Evolutionary conservation across 2,888 invertebrate genomes (phyloP).

Genomic region (Drosophila mimica): DNA sequence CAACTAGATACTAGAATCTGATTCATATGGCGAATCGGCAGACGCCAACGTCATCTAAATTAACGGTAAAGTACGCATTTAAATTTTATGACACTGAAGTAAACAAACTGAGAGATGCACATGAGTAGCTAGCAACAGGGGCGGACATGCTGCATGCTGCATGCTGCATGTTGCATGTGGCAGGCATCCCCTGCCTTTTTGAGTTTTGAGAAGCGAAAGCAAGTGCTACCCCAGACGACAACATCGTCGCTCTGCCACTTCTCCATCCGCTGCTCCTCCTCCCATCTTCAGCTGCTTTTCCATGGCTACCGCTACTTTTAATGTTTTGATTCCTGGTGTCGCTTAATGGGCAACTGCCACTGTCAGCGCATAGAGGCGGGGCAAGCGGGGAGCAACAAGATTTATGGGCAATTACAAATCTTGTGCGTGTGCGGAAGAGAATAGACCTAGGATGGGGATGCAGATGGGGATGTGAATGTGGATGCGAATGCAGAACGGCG

Average conservation of each 20-base stretch:
- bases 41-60: constrained; percentile 74
- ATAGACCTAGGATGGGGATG: not conserved
- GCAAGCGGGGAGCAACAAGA: constrained; percentile 50
- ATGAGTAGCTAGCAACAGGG: constrained; percentile 7
- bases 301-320: constrained; percentile 35
- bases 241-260: not conserved
- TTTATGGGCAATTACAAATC: constrained; percentile 74
- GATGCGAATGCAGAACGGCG: not conserved
- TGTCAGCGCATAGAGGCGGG: constrained; percentile 3
- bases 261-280: not conserved
- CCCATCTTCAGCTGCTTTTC: constrained; percentile 10
- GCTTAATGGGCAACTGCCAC: constrained; percentile 70
- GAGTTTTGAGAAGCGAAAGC: constrained; percentile 40
- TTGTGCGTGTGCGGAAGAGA: constrained; percentile 42
- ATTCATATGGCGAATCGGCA: constrained; percentile 29
- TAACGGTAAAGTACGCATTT: constrained; percentile 81
- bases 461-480: constrained; percentile 15
- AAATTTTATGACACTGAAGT: constrained; percentile 78
- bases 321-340: constrained; percentile 74
- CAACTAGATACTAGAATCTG: not conserved
- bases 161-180: constrained; percentile 18
- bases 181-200: constrained; percentile 23
- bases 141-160: constrained; percentile 35
- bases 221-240: constrained; percentile 48
- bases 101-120: constrained; percentile 56